Percentiles rank a stretch among this genome's conserved stretches.
Evolutionary conservation across 2,797 vertebrate genomes (phyloP).

Genomic region (Gephyroberyx darwinii): DNA sequence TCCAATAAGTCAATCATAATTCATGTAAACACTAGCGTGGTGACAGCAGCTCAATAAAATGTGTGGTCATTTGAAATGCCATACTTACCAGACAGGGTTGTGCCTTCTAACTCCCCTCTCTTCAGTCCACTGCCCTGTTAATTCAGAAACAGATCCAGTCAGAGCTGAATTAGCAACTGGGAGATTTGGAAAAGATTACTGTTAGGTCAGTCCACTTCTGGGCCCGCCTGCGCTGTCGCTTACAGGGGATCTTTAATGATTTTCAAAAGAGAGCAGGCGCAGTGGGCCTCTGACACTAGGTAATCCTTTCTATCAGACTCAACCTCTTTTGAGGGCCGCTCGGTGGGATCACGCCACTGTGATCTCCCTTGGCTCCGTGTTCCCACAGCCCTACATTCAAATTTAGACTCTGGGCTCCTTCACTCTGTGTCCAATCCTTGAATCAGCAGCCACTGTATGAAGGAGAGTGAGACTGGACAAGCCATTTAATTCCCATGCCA

Average conservation of each 20-base stretch:
- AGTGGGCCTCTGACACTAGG: neutral
- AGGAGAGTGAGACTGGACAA: conserved; percentile 9
- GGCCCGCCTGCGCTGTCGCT: neutral
- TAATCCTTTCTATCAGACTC: neutral
- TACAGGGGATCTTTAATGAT: neutral
- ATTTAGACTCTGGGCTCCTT: neutral
- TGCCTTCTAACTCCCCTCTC: conserved; percentile 64
- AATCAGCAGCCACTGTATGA: conserved; percentile 24
- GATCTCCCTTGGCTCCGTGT: conserved; percentile 24
- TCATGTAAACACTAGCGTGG: neutral
- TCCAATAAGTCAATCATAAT: neutral
- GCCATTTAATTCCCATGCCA: conserved; percentile 20
- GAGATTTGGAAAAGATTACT: neutral
- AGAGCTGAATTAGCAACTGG: conserved; percentile 17
- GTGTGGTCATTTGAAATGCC: conserved; percentile 3
- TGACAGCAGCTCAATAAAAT: conserved; percentile 1
- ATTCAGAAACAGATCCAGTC: conserved; percentile 52
- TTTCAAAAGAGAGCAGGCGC: conserved; percentile 15
- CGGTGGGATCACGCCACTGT: neutral
- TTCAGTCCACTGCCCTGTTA: conserved; percentile 72
- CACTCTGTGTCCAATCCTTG: conserved; percentile 30
- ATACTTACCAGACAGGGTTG: conserved; percentile 74
- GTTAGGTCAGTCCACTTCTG: conserved; percentile 10
- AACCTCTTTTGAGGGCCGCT: neutral
- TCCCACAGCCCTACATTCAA: conserved; percentile 22